Evolutionary conservation across 2,113 vertebrate genomes (phyloP).

Genomic region (Nematolebias whitei): DNA sequence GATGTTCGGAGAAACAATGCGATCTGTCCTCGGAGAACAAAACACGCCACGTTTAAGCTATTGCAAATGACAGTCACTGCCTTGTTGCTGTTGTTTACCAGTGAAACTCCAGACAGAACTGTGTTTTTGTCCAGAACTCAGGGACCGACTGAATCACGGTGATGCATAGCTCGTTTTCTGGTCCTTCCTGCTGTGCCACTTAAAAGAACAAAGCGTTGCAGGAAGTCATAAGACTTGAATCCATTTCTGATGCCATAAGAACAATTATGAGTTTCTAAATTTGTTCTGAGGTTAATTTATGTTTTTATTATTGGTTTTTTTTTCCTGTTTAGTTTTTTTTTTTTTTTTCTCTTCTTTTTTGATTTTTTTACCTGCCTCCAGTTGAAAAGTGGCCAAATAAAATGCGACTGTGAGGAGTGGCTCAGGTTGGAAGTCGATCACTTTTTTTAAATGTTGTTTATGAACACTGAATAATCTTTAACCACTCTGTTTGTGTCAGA

Average conservation of each 20-base stretch:
- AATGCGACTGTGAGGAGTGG: slow-evolving; percentile 38
- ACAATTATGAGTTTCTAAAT: slow-evolving; percentile 38
- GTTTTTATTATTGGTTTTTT: neutral
- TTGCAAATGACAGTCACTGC: slow-evolving; percentile 9
- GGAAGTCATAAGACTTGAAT: too few relatives aligned
- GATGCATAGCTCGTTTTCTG: slow-evolving; percentile 43
- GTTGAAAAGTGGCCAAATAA: slow-evolving; percentile 47
- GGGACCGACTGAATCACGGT: slow-evolving; percentile 43
- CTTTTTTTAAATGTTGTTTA: neutral
- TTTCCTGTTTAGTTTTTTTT: slow-evolving; percentile 5
- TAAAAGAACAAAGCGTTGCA: slow-evolving; percentile 9
- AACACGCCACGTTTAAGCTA: slow-evolving; percentile 28
- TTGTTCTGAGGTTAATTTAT: neutral
- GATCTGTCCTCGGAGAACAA: slow-evolving; percentile 22
- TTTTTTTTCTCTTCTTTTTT: slow-evolving; percentile 13
- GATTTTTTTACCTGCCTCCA: slow-evolving; percentile 23
- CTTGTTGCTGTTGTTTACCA: slow-evolving; percentile 25
- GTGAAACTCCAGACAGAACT: slow-evolving; percentile 27
- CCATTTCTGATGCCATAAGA: slow-evolving; percentile 11
- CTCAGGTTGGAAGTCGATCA: slow-evolving; percentile 22
- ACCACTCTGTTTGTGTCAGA: slow-evolving; percentile 1
- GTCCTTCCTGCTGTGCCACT: slow-evolving; percentile 30
- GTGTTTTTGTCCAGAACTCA: slow-evolving; percentile 49
- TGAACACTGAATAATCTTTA: neutral
- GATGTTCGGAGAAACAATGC: slow-evolving; percentile 12